These are phyloP conservation scores for Numenius arquata DNA, from an alignment of 2,113 vertebrate genomes.

Conservation along the genomic window DNA sequence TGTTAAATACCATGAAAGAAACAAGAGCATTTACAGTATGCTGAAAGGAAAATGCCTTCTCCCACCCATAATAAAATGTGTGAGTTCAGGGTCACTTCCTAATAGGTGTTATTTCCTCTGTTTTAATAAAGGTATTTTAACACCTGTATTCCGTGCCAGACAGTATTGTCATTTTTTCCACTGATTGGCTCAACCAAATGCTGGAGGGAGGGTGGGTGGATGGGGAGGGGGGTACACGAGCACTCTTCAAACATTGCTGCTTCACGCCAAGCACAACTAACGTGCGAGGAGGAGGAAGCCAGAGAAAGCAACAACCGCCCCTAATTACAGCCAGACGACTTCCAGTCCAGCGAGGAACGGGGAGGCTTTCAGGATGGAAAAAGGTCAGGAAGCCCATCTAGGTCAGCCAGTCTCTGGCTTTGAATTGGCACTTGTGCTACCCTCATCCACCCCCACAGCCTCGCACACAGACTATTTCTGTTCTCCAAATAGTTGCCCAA, in stretches of 20 bases:
- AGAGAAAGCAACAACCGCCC: conserved; percentile 61
- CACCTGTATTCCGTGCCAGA: conserved; percentile 68
- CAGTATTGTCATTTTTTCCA: conserved; percentile 73
- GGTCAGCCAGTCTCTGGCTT: conserved; percentile 49
- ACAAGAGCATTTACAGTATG: conserved; percentile 46
- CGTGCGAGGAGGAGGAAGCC: conserved; percentile 53
- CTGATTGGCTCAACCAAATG: conserved; percentile 44
- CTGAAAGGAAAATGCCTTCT: conserved; percentile 45
- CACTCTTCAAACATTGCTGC: conserved; percentile 45
- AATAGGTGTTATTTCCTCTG: conserved; percentile 72
- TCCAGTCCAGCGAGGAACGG: conserved; percentile 23
- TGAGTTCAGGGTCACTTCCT: conserved; percentile 71
- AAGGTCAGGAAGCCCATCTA: conserved; percentile 69
- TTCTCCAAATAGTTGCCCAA: conserved; percentile 73
- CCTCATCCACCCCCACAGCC: conserved; percentile 37
- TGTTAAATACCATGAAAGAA: conserved; percentile 53
- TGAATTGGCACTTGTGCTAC: conserved; percentile 65
- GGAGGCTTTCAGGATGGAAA: conserved; percentile 58
- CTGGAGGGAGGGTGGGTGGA: neutral
- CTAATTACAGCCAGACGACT: conserved; percentile 69
- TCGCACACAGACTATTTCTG: conserved; percentile 69
- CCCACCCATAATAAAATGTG: conserved; percentile 52
- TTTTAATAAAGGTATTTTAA: conserved; percentile 75
- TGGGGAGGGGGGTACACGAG: neutral
- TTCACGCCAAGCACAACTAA: conserved; percentile 71